Base-by-base conservation (phyloP, 1,140 invertebrate species). In the Lepidotrigona ventralis region DNA sequence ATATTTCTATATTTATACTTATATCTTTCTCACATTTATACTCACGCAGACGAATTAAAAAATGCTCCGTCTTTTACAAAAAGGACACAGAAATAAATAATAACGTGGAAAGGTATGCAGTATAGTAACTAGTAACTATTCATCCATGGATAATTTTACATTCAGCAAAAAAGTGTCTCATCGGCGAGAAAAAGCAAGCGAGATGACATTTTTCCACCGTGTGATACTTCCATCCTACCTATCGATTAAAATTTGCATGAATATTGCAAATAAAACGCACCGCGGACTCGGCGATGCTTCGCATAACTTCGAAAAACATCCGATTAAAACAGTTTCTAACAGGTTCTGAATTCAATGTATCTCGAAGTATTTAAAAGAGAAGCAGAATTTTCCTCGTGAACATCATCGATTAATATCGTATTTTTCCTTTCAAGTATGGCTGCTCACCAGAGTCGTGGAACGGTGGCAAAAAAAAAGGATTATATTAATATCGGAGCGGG, bases 401-500 rank as follows among this genome's bases (percentile, higher is more conserved):
- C 21, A 60, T 60, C 58, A 4, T n/a, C 1, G 2, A 60, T 23
- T 46, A 3, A 33, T 33, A 46, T 46, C 58, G 12, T 14, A 12
- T 2, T 12, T 23, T 60, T 60, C 23, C 21, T 12, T 60, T 60
- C 6, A 23, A 23, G 12, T 4, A 11, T 60, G 58, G 58, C 11
- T 23, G 9, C 6, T 46, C 9, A 8, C 39, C 8, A 46, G 58
- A 60, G 58, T n/a, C 14, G n/a, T 11, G 19, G 58, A 23, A 60
- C 58, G n/a, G n/a, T 14, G 58, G 12, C 58, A 11, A 23, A 46
- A 17, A 29, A 58, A n/a, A n/a, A n/a, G 33, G 29, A 75, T 75
- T 75, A 75, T 74, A 60, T 58, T 75, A 75, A 75, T 60, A 75
- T 46, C 33, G 56, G 54, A 23, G 53, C 29, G 73, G 56, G 73